Percentiles rank a stretch among this genome's conserved stretches.
These are phyloP conservation scores for cat (Felis catus) DNA, from an alignment of 2,113 vertebrate genomes.

Conservation along the genomic window DNA sequence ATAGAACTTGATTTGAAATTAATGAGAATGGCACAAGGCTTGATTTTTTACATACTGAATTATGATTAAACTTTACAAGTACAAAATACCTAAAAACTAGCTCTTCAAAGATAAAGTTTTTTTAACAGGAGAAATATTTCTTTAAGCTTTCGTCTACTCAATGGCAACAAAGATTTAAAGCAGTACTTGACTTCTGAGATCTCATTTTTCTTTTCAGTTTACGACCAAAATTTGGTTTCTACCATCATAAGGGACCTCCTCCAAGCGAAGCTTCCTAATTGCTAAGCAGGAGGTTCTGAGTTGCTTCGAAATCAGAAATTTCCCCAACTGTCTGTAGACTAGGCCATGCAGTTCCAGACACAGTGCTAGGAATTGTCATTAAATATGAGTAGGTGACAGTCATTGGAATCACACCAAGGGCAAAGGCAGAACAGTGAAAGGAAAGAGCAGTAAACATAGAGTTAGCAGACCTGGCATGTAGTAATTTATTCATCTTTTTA, in stretches of 20 bases:
- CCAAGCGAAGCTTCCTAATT: background rate
- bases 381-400: background rate
- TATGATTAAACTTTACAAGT: background rate
- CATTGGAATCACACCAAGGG: background rate
- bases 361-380: background rate
- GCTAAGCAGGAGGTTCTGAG: background rate
- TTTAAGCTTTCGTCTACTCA: background rate
- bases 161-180: background rate
- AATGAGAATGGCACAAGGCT: constrained; percentile 2
- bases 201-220: background rate
- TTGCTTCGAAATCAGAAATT: background rate
- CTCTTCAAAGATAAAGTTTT: background rate
- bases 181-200: background rate
- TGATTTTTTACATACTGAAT: constrained; percentile 26
- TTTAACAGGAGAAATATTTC: background rate
- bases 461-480: background rate
- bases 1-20: background rate
- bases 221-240: background rate
- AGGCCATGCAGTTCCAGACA: background rate
- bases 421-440: background rate
- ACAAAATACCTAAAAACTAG: background rate
- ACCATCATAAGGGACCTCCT: background rate
- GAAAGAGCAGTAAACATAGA: background rate
- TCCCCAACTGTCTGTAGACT: background rate
- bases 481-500: background rate